Evolutionary conservation across 2,888 invertebrate genomes (phyloP).

Genomic region (Cyclophora albipunctata): DNA sequence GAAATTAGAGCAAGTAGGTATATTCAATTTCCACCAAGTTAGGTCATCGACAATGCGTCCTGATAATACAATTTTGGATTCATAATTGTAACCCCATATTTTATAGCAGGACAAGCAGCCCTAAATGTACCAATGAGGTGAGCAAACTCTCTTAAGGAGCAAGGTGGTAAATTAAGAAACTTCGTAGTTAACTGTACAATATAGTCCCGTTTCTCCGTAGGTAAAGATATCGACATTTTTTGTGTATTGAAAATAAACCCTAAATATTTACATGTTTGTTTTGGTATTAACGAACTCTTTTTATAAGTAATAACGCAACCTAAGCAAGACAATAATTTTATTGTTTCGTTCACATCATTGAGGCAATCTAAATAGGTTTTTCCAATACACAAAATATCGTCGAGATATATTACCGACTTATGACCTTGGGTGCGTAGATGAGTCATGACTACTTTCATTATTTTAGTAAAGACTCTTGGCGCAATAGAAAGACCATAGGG

Average conservation of each 20-base stretch:
- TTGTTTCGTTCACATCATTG: background rate
- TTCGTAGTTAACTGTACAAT: constrained; percentile 4
- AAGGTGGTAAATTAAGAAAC: constrained; percentile 1
- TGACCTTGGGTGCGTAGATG: background rate
- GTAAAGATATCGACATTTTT: constrained; percentile 4
- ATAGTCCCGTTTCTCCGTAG: constrained; percentile 7
- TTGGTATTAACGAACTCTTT: constrained; percentile 8
- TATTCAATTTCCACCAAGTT: constrained; percentile 6
- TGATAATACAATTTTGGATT: constrained; percentile 1
- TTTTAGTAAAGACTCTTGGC: background rate
- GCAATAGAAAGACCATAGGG: constrained; percentile 1
- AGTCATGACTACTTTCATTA: constrained; percentile 1
- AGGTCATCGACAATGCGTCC: constrained; percentile 2
- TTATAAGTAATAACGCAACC: constrained; percentile 13
- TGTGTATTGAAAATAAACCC: constrained; percentile 9
- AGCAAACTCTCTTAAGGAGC: constrained; percentile 12
- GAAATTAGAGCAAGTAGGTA: background rate
- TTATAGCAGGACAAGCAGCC: constrained; percentile 15
- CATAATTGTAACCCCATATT: constrained; percentile 12
- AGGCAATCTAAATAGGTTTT: background rate
- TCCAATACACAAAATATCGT: constrained; percentile 1
- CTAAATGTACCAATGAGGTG: constrained; percentile 10
- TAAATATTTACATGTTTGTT: constrained; percentile 8
- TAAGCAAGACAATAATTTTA: background rate
- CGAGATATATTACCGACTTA: background rate